phyloP scores from a whole-genome alignment of 2,113 vertebrate species.

The Naja naja region DNA sequence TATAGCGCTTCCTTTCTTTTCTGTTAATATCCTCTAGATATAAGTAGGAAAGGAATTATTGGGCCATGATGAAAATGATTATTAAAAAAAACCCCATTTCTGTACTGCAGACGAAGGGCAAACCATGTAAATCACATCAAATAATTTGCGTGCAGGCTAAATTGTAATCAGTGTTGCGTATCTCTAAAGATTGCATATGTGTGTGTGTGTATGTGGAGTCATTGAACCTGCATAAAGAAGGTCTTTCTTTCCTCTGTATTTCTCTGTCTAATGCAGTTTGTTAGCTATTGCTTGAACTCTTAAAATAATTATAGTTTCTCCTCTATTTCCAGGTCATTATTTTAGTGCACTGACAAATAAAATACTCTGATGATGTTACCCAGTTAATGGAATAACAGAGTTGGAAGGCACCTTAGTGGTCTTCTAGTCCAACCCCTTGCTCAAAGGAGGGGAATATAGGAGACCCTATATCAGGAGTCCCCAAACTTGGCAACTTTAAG shows the following conservation, averaged over 20 bases:
- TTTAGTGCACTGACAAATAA: slow-evolving; percentile 9
- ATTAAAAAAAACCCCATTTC: background rate
- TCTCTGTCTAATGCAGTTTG: slow-evolving; percentile 2
- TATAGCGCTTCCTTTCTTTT: background rate
- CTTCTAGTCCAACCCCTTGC: background rate
- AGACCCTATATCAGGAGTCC: no score
- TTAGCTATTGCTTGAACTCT: background rate
- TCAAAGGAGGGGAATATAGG: background rate
- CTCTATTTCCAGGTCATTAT: background rate
- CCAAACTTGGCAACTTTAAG: no score
- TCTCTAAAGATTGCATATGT: background rate
- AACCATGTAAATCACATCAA: background rate
- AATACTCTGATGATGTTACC: background rate
- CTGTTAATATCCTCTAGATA: background rate
- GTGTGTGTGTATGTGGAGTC: background rate
- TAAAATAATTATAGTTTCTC: background rate
- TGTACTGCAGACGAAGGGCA: background rate
- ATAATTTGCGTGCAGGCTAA: background rate
- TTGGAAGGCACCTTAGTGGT: background rate
- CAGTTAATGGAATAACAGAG: background rate
- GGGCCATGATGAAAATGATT: background rate
- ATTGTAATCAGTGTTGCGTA: background rate
- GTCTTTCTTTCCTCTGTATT: background rate
- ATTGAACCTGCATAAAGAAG: background rate
- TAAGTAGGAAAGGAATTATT: slow-evolving; percentile 1